Evolutionary conservation across 2,113 vertebrate species (phyloP), one percentile per base, ranked within the genome.

Genomic region (Silurus asotus): DNA sequence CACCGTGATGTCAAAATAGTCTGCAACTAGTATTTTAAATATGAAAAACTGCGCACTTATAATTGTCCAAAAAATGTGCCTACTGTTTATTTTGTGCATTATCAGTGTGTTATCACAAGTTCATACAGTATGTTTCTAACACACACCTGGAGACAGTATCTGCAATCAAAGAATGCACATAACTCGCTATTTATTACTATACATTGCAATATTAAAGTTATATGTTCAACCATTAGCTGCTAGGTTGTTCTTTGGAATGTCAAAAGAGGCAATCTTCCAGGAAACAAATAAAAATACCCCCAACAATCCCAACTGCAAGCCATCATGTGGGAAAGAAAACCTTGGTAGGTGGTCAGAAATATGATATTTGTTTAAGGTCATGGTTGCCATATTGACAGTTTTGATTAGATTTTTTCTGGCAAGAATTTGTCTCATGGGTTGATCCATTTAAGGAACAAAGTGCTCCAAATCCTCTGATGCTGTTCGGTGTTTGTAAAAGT

Each of bases 401-500:
- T 53, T 45, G 6, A 78, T 78, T 25, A 8, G 45, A 53, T 23
- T 49, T 2, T 23, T 49, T 79, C 19, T 79, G 61, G 65, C 62
- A 61, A 37, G 20, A 62, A 2, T 81, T 56, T 49, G 51, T 59
- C 55, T 86, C 53, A 53, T 20, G 77, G 55, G 61, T 25, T 78
- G 28, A 85, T 80, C 59, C 20, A 69, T 81, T 81, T 81, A 51
- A 86, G 55, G 53, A 78, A 53, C 59, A 77, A 76, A 76, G 19
- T 75, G 61, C 17, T 84, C 8, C 2, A 19, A 23, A 74, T 83
- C 20, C 19, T 58, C 23, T 72, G 53, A 84, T 62, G 70, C 37
- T 64, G 56, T 28, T 55, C n/a, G 55, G 37, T 84, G 80, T 86
- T 70, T 78, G n/a, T 17, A 75, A 85, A 67, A 74, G 64, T 83